These are phyloP conservation scores for Hydrotaea diabolus DNA, from an alignment of 2,888 invertebrate species.

Conservation along the genomic window DNA sequence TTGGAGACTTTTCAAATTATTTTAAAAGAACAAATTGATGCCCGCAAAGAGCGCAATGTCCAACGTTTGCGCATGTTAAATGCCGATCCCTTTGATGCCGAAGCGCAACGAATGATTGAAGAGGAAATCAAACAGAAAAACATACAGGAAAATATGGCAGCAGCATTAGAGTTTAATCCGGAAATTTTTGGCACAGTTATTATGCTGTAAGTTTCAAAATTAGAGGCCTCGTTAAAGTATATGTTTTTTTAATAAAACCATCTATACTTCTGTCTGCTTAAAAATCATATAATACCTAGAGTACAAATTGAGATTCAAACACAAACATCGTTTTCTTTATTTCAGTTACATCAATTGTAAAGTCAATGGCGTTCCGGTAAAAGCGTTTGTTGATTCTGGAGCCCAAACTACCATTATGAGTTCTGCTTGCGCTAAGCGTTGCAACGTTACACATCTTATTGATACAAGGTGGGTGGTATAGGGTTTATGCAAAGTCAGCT, in stretches of 20 bases:
- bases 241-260: too few species aligned
- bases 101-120: slow-evolving; percentile 96
- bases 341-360: slow-evolving; percentile 93
- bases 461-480: slow-evolving; percentile 85
- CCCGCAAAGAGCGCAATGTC: slow-evolving; percentile 90
- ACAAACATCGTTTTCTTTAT: too few species aligned
- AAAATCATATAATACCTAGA: too few species aligned
- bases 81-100: slow-evolving; percentile 97
- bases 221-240: too few species aligned
- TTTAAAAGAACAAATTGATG: slow-evolving; percentile 90
- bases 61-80: slow-evolving; percentile 93
- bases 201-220: slow-evolving; percentile 89
- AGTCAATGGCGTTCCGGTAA: slow-evolving; percentile 97
- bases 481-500: too few species aligned
- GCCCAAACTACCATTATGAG: slow-evolving; percentile 99
- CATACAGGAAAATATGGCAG: slow-evolving; percentile 99
- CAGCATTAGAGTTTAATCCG: slow-evolving; percentile 98
- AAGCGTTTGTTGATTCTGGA: slow-evolving; percentile 98
- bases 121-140: slow-evolving; percentile 98
- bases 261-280: too few species aligned
- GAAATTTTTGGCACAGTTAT: slow-evolving; percentile 98
- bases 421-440: slow-evolving; percentile 95
- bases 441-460: slow-evolving; percentile 93
- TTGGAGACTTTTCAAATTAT: slow-evolving; percentile 90
- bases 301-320: too few species aligned